These are phyloP conservation scores for Pachydiplax longipennis DNA, from an alignment of 2,888 invertebrate species.

Conservation along the genomic window DNA sequence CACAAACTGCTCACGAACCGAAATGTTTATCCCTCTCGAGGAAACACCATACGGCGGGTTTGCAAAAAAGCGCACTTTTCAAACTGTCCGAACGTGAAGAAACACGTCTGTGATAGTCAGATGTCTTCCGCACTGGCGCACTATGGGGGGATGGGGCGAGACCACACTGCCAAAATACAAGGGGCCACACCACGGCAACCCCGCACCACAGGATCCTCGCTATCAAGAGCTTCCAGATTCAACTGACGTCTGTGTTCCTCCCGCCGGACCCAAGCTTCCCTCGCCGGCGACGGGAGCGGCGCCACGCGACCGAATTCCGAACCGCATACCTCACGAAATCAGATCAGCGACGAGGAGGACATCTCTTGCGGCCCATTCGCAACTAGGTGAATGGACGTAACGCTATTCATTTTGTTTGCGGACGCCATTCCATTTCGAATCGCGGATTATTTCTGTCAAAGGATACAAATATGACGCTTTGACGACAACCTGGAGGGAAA, in stretches of 20 bases:
- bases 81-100: not conserved
- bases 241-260: constrained; percentile 15
- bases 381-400: not conserved
- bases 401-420: not conserved
- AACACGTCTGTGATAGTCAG: not conserved
- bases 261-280: constrained; percentile 4
- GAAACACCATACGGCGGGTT: not conserved
- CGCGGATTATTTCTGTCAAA: not conserved
- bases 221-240: constrained; percentile 8
- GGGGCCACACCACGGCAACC: not conserved
- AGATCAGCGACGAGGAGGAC: constrained; percentile 40
- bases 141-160: not conserved
- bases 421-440: not conserved
- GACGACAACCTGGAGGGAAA: not conserved
- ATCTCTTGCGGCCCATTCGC: constrained; percentile 3
- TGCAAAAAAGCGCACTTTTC: not conserved
- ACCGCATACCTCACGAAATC: constrained; percentile 24
- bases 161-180: not conserved
- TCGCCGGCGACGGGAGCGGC: constrained; percentile 25
- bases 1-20: not conserved
- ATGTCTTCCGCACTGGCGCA: not conserved
- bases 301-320: constrained; percentile 10
- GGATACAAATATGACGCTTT: not conserved
- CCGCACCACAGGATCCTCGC: not conserved
- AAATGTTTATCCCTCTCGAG: not conserved